Percentiles rank a stretch among this genome's conserved stretches.
Evolutionary conservation across 2,797 vertebrate species (phyloP).

Genomic region (Anabas testudineus): DNA sequence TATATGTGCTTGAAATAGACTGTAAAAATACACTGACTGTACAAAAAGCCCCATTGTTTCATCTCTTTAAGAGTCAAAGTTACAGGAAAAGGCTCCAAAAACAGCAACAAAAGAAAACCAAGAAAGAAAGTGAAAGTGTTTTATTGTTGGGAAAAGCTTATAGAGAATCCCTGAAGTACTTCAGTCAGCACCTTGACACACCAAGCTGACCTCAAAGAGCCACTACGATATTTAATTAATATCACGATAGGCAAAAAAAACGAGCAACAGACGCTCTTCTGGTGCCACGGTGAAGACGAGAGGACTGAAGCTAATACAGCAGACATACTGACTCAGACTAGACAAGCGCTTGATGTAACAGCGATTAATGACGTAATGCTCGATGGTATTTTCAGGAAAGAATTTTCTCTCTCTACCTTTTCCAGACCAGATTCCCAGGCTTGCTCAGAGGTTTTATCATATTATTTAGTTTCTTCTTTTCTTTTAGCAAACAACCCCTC

Average conservation of each 20-base stretch:
- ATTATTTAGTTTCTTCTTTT: not conserved
- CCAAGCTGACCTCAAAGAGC: too few species aligned
- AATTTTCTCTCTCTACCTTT: constrained; percentile 26
- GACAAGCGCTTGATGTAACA: constrained; percentile 17
- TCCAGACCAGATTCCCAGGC: constrained; percentile 27
- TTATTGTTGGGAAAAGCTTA: too few species aligned
- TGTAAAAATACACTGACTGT: constrained; percentile 23
- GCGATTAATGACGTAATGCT: constrained; percentile 49
- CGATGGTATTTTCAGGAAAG: constrained; percentile 33
- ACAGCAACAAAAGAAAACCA: constrained; percentile 1
- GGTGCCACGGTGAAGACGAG: not conserved
- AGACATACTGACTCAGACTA: constrained; percentile 18
- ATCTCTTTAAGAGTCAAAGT: not conserved
- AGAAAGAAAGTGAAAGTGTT: not conserved
- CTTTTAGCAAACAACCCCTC: not conserved
- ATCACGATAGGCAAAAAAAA: not conserved
- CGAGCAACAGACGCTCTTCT: not conserved
- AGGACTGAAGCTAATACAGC: not conserved
- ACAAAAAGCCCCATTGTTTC: constrained; percentile 9
- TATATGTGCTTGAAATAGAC: constrained; percentile 31
- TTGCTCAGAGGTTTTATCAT: constrained; percentile 21
- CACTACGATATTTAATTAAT: too few species aligned
- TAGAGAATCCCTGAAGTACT: too few species aligned
- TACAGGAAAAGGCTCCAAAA: not conserved
- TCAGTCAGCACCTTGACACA: too few species aligned